Evolutionary conservation across 92 coral and sea anemone genomes (phyloP), one percentile per base, ranked within the genome.

Genomic region (Palythoa heliodiscus): DNA sequence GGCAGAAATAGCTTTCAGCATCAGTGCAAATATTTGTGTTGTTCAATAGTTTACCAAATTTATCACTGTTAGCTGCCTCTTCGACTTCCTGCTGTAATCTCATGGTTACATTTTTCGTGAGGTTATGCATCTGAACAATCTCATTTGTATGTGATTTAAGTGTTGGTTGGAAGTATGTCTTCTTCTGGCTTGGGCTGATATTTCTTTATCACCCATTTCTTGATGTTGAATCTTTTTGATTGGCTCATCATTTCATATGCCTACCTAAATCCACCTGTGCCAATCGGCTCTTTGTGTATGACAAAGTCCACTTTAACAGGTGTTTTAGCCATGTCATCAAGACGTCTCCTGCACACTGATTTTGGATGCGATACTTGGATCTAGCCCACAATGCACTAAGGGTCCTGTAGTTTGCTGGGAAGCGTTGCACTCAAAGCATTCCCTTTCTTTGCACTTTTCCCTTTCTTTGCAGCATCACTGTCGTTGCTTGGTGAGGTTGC

Each of bases 91-190:
- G 72, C 52, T 68, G 61, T 55, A 93, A 75, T 76, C 86, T 84
- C 39, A 78, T 87, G 6, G 95, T 85, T 64, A 93, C 76, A 83
- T 88, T 93, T 73, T 87, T 86, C n/a, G 92, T 92, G 38, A 93
- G 73, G 75, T 82, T 70, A 78, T 93, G 93, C 93, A 93, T 90
- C 61, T 92, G 95, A 4, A 90, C 92, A 15, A 85, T 83, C 74
- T 90, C 87, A 71, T 87, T 90, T n/a, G 95, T 76, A 50, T 93
- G 95, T 61, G 86, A 82, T 58, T 90, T 91, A n/a, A 90, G 85
- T 53, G 91, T 86, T 82, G 88, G 92, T 29, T 82, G 81, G 66
- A 88, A 82, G n/a, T 52, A 92, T 92, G 75, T 87, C 89, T 55
- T 76, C 52, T 77, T 81, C 52, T 64, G 95, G 75, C 78, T 82